These are phyloP conservation scores for Camarhynchus parvulus DNA, from an alignment of 2,113 vertebrate genomes.

Conservation along the genomic window DNA sequence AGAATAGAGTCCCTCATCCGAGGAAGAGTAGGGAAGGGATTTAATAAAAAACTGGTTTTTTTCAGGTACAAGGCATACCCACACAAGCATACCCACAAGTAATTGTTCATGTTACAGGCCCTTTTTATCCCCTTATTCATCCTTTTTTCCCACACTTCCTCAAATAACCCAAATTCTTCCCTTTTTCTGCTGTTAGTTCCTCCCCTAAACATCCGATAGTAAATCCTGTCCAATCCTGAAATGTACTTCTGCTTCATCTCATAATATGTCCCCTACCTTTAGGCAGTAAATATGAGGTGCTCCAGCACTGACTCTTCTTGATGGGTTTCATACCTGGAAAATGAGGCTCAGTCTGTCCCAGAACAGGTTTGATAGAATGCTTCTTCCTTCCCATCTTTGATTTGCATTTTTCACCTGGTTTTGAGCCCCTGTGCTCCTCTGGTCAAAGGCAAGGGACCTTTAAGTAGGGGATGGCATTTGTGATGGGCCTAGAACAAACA, in stretches of 20 bases:
- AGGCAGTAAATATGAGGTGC: background rate
- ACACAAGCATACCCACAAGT: background rate
- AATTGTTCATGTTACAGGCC: background rate
- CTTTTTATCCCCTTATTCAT: background rate
- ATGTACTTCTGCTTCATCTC: background rate
- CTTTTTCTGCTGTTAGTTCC: background rate
- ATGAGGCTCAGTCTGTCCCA: background rate
- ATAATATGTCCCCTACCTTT: too few species aligned
- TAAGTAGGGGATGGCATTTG: background rate
- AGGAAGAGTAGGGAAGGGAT: background rate
- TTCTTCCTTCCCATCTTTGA: background rate
- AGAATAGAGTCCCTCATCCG: background rate
- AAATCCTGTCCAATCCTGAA: background rate
- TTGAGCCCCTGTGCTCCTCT: background rate
- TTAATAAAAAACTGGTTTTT: background rate
- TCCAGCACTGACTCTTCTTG: background rate
- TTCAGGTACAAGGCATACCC: accelerated
- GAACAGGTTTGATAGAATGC: background rate
- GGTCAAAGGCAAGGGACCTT: background rate
- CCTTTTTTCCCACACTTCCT: background rate
- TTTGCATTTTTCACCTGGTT: background rate
- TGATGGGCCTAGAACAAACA: background rate
- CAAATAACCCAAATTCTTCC: background rate
- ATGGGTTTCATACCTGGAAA: background rate
- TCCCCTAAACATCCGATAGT: background rate